Base-by-base conservation (phyloP, 2,888 invertebrate species). In the Cataglyphis cursor region DNA sequence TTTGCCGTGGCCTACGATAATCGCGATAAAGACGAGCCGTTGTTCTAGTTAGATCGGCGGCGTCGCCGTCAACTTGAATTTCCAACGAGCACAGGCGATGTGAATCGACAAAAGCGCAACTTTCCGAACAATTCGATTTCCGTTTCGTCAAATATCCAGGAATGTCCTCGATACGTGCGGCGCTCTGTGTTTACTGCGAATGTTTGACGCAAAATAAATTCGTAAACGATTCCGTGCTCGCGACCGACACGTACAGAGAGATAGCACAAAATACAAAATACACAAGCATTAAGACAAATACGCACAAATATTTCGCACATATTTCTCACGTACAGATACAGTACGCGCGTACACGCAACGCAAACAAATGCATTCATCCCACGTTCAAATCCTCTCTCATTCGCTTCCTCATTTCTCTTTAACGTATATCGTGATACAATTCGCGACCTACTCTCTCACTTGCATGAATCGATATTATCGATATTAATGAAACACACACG, bases 391-490 rank as follows among this genome's bases (percentile, higher is more conserved):
- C 64, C 73, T 61, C 70, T 83, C 68, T 83, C 82, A 84, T 48
- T 81, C 70, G 82, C 82, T 81, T 75, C 70, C 41, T 85, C 81
- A 62, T 85, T 82, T 87, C 70, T 73, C 59, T 82, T 61, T 75
- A 72, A 82, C 64, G 59, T 38, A 48, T 15, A 48, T 15, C 15
- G 48, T 62, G 68, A 73, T 82, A 48, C 57, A 51, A 85, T 65
- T 75, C 75, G 81, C 83, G 86, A 87, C 59, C 72, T 81, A 75
- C 74, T 86, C 78, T 86, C 78, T 88, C 86, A 87, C 80, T 68
- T 87, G 87, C 87, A 87, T 87, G 87, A 81, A n/a, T 88, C 86
- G 75, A 72, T 70, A 78, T 78, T 59, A 70, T 65, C 75, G 66
- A 75, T 68, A 78, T 78, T 54, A 59, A 35, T 44, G 31, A 80